Evolutionary conservation across 2,113 vertebrate species (phyloP), one percentile per base, ranked within the genome.

Genomic region (Phalacrocorax pelagicus): DNA sequence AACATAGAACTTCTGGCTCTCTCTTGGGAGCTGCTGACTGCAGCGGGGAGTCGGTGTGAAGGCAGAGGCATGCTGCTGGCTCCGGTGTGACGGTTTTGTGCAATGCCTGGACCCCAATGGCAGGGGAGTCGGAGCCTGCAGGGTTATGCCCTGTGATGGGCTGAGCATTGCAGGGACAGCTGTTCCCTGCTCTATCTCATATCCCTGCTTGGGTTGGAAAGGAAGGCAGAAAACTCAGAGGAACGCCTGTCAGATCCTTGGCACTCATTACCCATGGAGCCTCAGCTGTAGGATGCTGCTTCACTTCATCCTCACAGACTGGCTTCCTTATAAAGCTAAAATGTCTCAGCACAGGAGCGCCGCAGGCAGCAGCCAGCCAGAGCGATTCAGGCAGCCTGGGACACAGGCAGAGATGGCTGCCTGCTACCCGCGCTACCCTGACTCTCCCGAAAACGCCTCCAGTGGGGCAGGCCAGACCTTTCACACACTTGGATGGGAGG

Each of bases 401-500:
- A 69, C 63, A 16, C 30, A 5, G 59, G 66, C 92, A 55, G 66
- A 84, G 32, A 2, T 16, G 71, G 78, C 86, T 88, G 92, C 83
- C 72, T 79, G 81, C 81, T 74, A 21, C 65, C 36, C 73, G 5
- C 1, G 1, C 92, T 85, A 90, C 70, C 88, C 59, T 80, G 85
- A 30, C 81, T 52, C 87, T 92, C 78, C 95, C 7, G 8, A 66
- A 86, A 95, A 86, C 11, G 82, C 88, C 74, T 93, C 81, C 79
- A 78, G 79, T 9, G 42, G 75, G 94, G 67, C 94, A 70, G 82
- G 96, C 81, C 81, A 93, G 96, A 97, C 96, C 96, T 97, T 97
- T 97, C 95, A 96, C 96, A 96, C 95, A 97, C 79, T 97, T 97
- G 96, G 96, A 94, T 14, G 0, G 47, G 71, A 94, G 32, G 51